Evolutionary conservation across 2,888 invertebrate genomes (phyloP).

Genomic region (Prosopocoilus inquinatus): DNA sequence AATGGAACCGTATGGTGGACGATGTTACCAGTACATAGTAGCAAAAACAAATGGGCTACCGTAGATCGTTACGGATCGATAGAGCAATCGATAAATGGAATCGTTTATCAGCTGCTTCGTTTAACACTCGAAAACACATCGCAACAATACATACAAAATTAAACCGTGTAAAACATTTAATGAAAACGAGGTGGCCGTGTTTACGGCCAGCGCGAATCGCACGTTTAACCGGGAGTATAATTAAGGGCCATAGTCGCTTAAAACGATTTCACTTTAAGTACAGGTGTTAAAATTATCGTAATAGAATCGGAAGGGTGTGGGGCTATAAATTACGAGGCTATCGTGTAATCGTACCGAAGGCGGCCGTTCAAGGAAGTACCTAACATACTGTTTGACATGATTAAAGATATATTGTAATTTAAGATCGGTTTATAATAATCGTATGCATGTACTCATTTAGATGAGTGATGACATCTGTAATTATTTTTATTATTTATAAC

Average conservation of each 20-base stretch:
- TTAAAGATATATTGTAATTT: slow-evolving; percentile 35
- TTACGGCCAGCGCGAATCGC: slow-evolving; percentile 32
- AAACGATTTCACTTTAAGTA: slow-evolving; percentile 38
- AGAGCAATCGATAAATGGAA: slow-evolving; percentile 23
- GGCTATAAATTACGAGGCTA: slow-evolving; percentile 44
- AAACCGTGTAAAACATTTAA: slow-evolving; percentile 34
- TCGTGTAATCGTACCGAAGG: slow-evolving; percentile 38
- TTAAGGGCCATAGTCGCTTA: slow-evolving; percentile 37
- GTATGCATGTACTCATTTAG: slow-evolving; percentile 29
- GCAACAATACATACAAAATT: slow-evolving; percentile 28
- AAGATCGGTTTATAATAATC: slow-evolving; percentile 31
- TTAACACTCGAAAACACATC: slow-evolving; percentile 31
- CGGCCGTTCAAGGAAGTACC: slow-evolving; percentile 32
- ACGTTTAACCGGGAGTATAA: slow-evolving; percentile 35
- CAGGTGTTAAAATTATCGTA: slow-evolving; percentile 50
- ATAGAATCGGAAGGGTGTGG: slow-evolving; percentile 49
- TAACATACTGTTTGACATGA: slow-evolving; percentile 32
- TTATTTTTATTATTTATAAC: slow-evolving; percentile 27
- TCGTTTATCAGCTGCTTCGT: slow-evolving; percentile 33
- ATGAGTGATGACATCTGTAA: slow-evolving; percentile 32
- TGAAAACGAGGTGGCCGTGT: slow-evolving; percentile 30
- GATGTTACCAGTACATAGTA: slow-evolving; percentile 2
- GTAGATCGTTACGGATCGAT: slow-evolving; percentile 26
- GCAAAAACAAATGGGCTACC: slow-evolving; percentile 29
- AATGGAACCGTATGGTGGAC: too few species aligned